A percentile compares a stretch with the other conserved stretches of the same genome.
phyloP scores from a whole-genome alignment of 2,113 vertebrate species.

The Guaruba guarouba region DNA sequence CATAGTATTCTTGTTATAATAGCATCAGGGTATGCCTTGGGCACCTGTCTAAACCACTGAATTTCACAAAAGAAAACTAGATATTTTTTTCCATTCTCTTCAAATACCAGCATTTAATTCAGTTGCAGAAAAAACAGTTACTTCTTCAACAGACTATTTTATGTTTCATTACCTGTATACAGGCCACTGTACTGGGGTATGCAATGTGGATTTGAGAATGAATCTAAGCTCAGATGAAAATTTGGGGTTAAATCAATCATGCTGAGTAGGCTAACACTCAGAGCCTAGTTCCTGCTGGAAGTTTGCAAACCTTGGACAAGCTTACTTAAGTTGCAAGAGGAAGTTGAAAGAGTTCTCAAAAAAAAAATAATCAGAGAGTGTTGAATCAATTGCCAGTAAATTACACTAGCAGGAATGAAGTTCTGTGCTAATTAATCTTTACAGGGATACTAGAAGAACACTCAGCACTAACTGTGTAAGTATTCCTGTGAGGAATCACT shows the following conservation, averaged over 20 bases:
- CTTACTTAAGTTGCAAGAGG: neutral
- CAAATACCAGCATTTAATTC: neutral
- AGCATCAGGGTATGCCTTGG: neutral
- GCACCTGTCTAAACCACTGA: neutral
- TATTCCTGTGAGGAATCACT: neutral
- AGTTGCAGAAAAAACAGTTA: neutral
- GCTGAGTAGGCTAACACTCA: neutral
- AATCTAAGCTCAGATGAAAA: neutral
- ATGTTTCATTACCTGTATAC: neutral
- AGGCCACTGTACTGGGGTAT: neutral
- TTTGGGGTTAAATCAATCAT: neutral
- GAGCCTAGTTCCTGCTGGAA: conserved; percentile 8
- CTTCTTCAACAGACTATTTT: neutral
- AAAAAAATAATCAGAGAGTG: neutral
- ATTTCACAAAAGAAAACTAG: neutral
- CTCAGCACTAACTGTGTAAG: neutral
- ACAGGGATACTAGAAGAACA: neutral
- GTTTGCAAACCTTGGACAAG: neutral
- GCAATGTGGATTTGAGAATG: neutral
- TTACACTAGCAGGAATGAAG: neutral
- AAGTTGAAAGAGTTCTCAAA: neutral
- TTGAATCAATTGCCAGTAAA: neutral
- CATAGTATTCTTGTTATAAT: neutral
- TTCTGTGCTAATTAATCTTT: neutral
- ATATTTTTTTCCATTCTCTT: neutral